Evolutionary conservation across 2,113 vertebrate species (phyloP).

Genomic region (Heterotis niloticus): DNA sequence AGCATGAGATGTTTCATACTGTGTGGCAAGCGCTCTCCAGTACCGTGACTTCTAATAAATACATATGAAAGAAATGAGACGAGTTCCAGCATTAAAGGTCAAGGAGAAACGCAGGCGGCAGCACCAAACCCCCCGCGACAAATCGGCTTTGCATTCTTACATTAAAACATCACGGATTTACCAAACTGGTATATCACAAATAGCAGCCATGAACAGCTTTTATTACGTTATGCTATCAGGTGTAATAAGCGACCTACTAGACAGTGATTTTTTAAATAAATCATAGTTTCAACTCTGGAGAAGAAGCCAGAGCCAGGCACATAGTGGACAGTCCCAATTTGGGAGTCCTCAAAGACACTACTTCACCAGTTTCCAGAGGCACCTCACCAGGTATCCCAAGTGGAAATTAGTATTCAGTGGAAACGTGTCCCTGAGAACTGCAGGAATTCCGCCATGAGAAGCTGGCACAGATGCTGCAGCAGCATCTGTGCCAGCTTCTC

Average conservation of each 20-base stretch:
- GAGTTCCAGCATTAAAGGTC: no score
- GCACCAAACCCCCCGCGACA: no score
- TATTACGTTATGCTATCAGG: background rate
- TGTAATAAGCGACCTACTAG: background rate
- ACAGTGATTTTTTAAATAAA: constrained; percentile 9
- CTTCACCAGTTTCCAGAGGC: background rate
- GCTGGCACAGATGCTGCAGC: background rate
- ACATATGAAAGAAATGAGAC: no score
- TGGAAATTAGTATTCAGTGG: background rate
- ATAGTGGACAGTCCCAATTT: background rate
- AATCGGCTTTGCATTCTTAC: no score
- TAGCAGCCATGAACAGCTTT: background rate
- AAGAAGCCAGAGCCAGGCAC: background rate
- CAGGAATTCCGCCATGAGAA: background rate
- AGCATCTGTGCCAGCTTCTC: no score
- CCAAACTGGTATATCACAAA: no score
- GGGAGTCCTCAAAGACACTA: background rate
- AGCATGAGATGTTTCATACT: no score
- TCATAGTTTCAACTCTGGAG: background rate
- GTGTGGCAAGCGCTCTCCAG: no score
- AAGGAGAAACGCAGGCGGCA: no score
- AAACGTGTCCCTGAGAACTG: background rate
- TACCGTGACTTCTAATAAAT: no score
- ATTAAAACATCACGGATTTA: no score
- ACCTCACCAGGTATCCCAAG: background rate